phyloP scores from a whole-genome alignment of 2,113 vertebrate species.

The Hepsetus odoe region DNA sequence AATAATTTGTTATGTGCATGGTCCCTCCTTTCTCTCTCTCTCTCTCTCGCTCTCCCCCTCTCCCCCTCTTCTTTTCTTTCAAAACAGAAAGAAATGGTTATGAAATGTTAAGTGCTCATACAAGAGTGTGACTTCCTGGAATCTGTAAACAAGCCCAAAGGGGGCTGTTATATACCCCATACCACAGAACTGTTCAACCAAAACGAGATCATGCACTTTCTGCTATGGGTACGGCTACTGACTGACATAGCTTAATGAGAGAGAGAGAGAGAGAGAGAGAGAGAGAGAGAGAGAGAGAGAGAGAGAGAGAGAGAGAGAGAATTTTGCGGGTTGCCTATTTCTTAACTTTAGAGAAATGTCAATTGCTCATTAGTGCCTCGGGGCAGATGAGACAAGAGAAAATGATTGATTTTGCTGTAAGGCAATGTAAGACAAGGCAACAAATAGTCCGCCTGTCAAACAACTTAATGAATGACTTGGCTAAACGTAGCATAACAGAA shows the following conservation, averaged over 20 bases:
- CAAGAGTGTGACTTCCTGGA: conserved; percentile 29
- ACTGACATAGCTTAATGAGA: conserved; percentile 64
- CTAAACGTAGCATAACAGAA: conserved; percentile 43
- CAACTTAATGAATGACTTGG: conserved; percentile 46
- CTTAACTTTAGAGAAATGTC: conserved; percentile 60
- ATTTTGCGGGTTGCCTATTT: conserved; percentile 45
- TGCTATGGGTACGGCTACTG: conserved; percentile 73
- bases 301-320: conserved; percentile 13
- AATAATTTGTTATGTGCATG: background rate
- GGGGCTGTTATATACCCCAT: conserved; percentile 12
- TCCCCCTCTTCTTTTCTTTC: background rate
- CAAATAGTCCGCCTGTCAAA: conserved; percentile 55
- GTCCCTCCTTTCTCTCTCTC: background rate
- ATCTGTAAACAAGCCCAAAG: conserved; percentile 20
- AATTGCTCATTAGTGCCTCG: conserved; percentile 62
- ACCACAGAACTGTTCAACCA: conserved; percentile 65
- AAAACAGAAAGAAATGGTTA: conserved; percentile 18
- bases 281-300: conserved; percentile 45
- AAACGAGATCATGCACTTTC: conserved; percentile 69
- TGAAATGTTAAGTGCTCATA: conserved; percentile 31
- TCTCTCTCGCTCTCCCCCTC: too few species aligned
- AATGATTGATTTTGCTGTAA: conserved; percentile 59
- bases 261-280: conserved; percentile 11
- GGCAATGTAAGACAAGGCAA: conserved; percentile 58
- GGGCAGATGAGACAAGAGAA: conserved; percentile 54